Evolutionary conservation across 2,113 vertebrate species (phyloP).

Genomic region (Leptobrachium leishanense): DNA sequence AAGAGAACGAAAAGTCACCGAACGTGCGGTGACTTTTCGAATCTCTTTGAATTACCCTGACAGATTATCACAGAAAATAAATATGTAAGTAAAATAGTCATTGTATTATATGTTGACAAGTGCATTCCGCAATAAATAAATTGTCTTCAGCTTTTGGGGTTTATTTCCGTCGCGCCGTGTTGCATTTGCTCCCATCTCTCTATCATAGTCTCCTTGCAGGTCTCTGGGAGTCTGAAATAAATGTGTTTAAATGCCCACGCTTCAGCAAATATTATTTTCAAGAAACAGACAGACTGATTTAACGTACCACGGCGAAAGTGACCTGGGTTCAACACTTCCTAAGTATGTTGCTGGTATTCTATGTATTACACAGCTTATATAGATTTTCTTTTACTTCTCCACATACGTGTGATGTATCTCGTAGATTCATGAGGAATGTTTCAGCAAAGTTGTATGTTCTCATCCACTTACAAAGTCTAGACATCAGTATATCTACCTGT

Average conservation of each 20-base stretch:
- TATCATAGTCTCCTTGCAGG: too few relatives aligned
- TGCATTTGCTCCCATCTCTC: too few relatives aligned
- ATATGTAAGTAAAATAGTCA: too few relatives aligned
- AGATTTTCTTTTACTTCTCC: constrained; percentile 12
- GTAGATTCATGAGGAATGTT: constrained; percentile 41
- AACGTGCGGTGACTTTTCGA: too few relatives aligned
- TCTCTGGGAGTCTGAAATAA: too few relatives aligned
- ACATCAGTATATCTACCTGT: neutral
- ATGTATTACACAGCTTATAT: neutral
- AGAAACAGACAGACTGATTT: constrained; percentile 3
- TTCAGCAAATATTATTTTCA: constrained; percentile 13
- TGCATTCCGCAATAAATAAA: too few relatives aligned
- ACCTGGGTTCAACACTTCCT: constrained; percentile 1
- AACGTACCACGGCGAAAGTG: neutral
- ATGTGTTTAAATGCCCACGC: neutral
- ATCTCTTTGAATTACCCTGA: too few relatives aligned
- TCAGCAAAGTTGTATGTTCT: constrained; percentile 24
- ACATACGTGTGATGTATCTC: constrained; percentile 26
- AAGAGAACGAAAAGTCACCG: too few relatives aligned
- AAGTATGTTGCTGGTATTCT: constrained; percentile 7
- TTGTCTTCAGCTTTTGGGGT: too few relatives aligned
- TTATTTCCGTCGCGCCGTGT: too few relatives aligned
- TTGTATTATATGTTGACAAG: too few relatives aligned
- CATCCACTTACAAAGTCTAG: constrained; percentile 7
- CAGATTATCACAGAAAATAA: too few relatives aligned